A percentile compares a stretch with the other conserved stretches of the same genome.
Conservation (phyloP, 2,113 vertebrate species). For the Misgurnus mizolepis region DNA sequence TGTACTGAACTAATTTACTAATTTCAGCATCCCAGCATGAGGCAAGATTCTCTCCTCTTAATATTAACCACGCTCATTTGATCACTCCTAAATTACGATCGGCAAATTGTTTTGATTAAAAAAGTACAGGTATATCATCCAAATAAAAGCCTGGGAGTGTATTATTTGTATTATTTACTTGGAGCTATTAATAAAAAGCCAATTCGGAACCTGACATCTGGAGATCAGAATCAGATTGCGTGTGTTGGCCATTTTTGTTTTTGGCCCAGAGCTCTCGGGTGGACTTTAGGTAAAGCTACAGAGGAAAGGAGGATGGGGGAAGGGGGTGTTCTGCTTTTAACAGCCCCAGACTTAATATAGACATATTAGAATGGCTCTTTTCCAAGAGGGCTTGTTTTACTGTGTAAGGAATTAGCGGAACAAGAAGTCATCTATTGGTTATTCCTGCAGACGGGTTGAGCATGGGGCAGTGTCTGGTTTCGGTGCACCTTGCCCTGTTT, state of each 20-base stretch:
- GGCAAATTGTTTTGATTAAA: constrained; percentile 44
- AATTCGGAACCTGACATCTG: background rate
- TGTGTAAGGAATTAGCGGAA: constrained; percentile 86
- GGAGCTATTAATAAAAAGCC: constrained; percentile 2
- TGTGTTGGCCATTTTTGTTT: constrained; percentile 30
- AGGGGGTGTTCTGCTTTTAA: constrained; percentile 65
- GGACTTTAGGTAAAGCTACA: constrained; percentile 23
- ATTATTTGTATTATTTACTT: constrained; percentile 5
- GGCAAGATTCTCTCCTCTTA: background rate
- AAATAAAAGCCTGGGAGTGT: background rate
- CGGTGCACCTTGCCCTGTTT: constrained; percentile 70
- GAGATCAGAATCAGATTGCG: background rate
- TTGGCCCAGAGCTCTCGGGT: constrained; percentile 12
- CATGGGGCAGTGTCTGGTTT: constrained; percentile 84
- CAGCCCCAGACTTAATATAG: constrained; percentile 70
- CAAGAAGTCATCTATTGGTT: constrained; percentile 92
- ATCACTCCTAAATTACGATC: constrained; percentile 42
- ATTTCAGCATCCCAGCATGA: constrained; percentile 47
- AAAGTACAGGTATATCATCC: background rate
- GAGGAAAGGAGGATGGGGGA: constrained; percentile 41
- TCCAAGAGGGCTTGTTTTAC: constrained; percentile 85
- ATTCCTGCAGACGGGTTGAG: constrained; percentile 84
- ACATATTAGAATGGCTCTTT: constrained; percentile 85
- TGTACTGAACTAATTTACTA: constrained; percentile 50
- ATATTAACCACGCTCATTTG: constrained; percentile 31